Evolutionary conservation across 2,797 vertebrate genomes (phyloP), one percentile per base, ranked within the genome.

Genomic region (Decapterus maruadsi): DNA sequence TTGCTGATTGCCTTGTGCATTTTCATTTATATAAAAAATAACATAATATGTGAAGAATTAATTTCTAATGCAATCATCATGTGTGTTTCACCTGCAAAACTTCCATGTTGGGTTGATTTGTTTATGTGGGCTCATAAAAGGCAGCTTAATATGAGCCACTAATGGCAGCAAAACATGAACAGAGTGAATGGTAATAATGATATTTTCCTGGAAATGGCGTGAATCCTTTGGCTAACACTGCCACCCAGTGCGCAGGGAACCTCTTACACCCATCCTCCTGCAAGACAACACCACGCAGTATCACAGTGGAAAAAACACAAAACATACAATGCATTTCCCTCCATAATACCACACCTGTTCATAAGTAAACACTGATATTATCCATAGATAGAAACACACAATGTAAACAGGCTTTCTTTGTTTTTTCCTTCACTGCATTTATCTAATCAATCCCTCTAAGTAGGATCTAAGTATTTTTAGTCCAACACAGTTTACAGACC

Each of bases 201-300:
- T 50, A 43, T 20, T 54, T 80, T 77, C 72, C 65, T 78, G 71
- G 58, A 84, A 80, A 83, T 76, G 10, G 22, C 8, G 74, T 36
- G 43, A 65, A 83, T 90, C 31, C 2, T 79, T 89, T 89, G 90
- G 83, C 29, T 57, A 84, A 91, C 82, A 92, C 80, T 93, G 92
- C 90, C 92, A 88, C 78, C 93, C 19, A 16, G 86, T 92, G 93
- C 29, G 48, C 22, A 13, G 13, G 29, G 13, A 4, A 57, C 29
- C 14, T 7, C 5, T 54, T 81, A 42, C 89, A 87, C 11, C 19
- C 36, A 9, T 60, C 70, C 56, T 26, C 43, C 36, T 57, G 31
- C 55, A 38, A 48, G 13, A n/a, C 38, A 38, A 36, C 1, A 36
- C 8, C 42, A 65, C 29, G 59, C 56, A 57, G 13, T 40, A 5